A percentile compares a stretch with the other conserved stretches of the same genome.
phyloP scores from a whole-genome alignment of 2,888 invertebrate species.

The Cephonodes hylas region DNA sequence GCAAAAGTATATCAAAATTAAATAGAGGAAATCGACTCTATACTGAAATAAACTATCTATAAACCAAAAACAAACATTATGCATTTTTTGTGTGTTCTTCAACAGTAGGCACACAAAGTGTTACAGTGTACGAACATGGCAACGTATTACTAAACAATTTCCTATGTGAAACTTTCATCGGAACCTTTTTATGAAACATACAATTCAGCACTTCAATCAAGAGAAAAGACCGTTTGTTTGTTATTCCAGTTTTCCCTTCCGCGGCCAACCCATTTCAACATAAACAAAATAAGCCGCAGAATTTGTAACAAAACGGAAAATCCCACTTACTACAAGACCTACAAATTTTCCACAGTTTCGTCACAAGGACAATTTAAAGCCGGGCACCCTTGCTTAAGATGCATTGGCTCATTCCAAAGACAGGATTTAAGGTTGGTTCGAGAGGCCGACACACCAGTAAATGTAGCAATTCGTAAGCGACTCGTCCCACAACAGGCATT shows the following conservation, averaged over 20 bases:
- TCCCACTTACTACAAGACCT: slow-evolving; percentile 35
- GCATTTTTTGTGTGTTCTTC: not conserved
- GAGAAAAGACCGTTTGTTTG: slow-evolving; percentile 25
- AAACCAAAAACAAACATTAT: not conserved
- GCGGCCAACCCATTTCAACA: slow-evolving; percentile 22
- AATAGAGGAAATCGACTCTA: slow-evolving; percentile 1
- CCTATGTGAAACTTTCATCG: not conserved
- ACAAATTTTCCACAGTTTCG: slow-evolving; percentile 50
- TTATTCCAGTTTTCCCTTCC: slow-evolving; percentile 24
- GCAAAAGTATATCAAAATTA: not conserved
- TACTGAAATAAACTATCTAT: not conserved
- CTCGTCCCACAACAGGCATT: slow-evolving; percentile 72
- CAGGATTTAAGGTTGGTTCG: slow-evolving; percentile 68
- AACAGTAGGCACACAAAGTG: not conserved
- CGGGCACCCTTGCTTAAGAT: slow-evolving; percentile 72
- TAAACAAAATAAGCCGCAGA: slow-evolving; percentile 31
- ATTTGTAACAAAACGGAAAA: slow-evolving; percentile 37
- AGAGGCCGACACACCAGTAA: slow-evolving; percentile 60
- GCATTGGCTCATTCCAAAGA: slow-evolving; percentile 76
- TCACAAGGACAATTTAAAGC: slow-evolving; percentile 62
- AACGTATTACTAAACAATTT: slow-evolving; percentile 7
- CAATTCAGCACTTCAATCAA: slow-evolving; percentile 17
- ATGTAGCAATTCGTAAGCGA: slow-evolving; percentile 76
- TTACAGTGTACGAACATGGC: not conserved
- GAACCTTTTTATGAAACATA: slow-evolving; percentile 10